phyloP scores from a whole-genome alignment of 2,113 vertebrate genomes.

The Archocentrus centrarchus region DNA sequence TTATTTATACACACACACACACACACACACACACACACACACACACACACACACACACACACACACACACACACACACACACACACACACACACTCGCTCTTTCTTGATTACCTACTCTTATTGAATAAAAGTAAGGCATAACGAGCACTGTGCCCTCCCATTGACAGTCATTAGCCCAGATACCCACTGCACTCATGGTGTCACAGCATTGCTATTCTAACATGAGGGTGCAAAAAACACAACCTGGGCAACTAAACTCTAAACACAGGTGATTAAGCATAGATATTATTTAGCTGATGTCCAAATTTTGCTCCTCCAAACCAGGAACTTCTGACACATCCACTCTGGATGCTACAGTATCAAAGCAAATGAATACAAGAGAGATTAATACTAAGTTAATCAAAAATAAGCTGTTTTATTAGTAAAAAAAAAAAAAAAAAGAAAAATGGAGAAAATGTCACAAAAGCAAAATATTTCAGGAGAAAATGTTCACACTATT shows the following conservation, averaged over 20 bases:
- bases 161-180: background rate
- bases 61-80: no score
- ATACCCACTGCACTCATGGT: background rate
- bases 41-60: no score
- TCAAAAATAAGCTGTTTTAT: background rate
- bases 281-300: no score
- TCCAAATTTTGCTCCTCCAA: no score
- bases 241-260: no score
- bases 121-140: background rate
- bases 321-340: no score
- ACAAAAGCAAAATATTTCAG: background rate
- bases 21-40: no score
- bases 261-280: no score
- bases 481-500: background rate
- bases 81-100: no score
- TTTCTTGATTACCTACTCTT: background rate
- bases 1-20: no score
- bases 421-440: background rate
- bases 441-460: background rate
- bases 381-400: background rate
- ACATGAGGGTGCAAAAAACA: accelerated
- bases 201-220: background rate
- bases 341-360: no score
- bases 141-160: background rate
- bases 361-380: background rate